Evolutionary conservation across 1,140 invertebrate species (phyloP), one percentile per base, ranked within the genome.

Genomic region (Drusus annulatus): DNA sequence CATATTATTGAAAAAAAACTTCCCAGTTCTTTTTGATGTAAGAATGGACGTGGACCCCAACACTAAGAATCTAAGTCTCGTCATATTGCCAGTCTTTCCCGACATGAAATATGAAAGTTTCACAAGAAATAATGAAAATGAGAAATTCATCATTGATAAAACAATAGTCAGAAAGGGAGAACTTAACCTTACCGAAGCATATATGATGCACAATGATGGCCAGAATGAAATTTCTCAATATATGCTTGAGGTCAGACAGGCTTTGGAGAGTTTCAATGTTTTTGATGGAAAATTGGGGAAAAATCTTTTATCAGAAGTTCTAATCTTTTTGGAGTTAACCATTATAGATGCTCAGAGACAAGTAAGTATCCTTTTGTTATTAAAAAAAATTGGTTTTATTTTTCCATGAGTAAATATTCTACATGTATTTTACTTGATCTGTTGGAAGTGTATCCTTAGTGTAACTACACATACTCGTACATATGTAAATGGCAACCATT

Each of bases 21-120:
- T 68, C 51, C 58, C 73, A 4, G 28, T 52, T n/a, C 13, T 80
- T n/a, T 76, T 80, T 45, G 79, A 80, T 60, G 45, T 80, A 3
- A 76, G n/a, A 21, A 5, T 80, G 1, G 52, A 80, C n/a, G 31
- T 80, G 8, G 36, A 69, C 56, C 28, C 25, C 56, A 62, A 69
- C 17, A 69, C 68, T 19, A 31, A 56, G 8, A 80, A 76, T 50
- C 19, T 73, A 16, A 52, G 73, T 19, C 17, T 76, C 3, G 62
- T 68, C 31, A 76, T 80, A 23, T 10, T 62, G 23, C 79, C 79
- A 60, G 21, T 36, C 8, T 60, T 51, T 36, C n/a, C 28, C n/a
- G 60, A 80, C 23, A 58, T 21, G 45, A 16, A 50, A n/a, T 19
- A 69, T 5, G 23, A 58, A 8, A 56, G 23, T 62, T 13, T 76